Evolutionary conservation across 2,888 invertebrate genomes (phyloP).

Genomic region (Calameuta pallipes): DNA sequence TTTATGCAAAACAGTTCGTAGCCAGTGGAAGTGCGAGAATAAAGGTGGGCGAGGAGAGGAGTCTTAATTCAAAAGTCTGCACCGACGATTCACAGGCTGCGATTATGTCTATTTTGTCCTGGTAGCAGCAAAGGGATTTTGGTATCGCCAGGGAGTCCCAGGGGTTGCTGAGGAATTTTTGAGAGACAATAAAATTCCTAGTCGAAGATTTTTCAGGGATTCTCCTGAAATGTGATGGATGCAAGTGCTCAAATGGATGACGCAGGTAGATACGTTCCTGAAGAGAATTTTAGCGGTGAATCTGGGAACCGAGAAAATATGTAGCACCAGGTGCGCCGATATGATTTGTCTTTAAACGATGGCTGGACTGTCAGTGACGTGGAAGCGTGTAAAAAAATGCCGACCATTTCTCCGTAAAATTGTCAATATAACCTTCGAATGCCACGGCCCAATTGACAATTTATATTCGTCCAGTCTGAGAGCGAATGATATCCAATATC

Average conservation of each 20-base stretch:
- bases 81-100: neutral
- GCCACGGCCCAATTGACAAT: neutral
- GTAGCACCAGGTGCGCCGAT: neutral
- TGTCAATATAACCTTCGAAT: neutral
- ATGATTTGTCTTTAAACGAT: constrained; percentile 3
- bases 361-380: neutral
- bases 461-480: neutral
- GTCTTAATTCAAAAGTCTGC: neutral
- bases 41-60: neutral
- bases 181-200: neutral
- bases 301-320: neutral
- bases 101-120: neutral
- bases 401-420: constrained; percentile 2
- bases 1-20: constrained; percentile 37
- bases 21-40: neutral
- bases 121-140: neutral
- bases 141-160: neutral
- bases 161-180: neutral
- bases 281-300: neutral
- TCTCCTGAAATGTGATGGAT: neutral
- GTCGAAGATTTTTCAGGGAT: neutral
- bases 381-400: neutral
- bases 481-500: neutral
- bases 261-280: neutral
- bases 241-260: neutral